Evolutionary conservation across 2,797 vertebrate genomes (phyloP).

Genomic region (Simalia tracyae): DNA sequence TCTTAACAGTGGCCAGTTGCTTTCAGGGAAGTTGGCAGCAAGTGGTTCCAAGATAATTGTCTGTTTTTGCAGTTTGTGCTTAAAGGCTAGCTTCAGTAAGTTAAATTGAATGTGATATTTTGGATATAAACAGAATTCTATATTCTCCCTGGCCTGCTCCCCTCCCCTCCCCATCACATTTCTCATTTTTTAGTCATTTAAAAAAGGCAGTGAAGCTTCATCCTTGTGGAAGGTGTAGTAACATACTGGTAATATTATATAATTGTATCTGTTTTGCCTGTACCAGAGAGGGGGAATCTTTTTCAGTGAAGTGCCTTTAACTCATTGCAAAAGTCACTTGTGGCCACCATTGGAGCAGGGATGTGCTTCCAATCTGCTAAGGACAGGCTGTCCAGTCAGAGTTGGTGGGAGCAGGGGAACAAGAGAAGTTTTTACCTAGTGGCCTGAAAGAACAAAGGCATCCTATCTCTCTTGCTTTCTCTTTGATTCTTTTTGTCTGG

Average conservation of each 20-base stretch:
- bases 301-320: background rate
- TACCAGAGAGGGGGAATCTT: rapidly evolving
- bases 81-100: constrained; percentile 20
- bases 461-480: background rate
- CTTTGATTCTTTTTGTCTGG: background rate
- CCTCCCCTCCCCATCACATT: background rate
- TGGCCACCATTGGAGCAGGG: background rate
- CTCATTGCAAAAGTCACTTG: background rate
- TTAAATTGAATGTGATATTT: background rate
- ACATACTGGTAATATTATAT: background rate
- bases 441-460: background rate
- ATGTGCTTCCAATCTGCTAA: background rate
- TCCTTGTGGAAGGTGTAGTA: background rate
- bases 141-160: background rate
- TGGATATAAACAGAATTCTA: constrained; percentile 21
- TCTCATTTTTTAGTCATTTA: background rate
- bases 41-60: background rate
- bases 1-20: constrained; percentile 4
- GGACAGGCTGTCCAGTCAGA: background rate
- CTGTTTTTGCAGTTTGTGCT: background rate
- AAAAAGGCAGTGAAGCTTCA: background rate
- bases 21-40: background rate
- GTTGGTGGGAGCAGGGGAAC: background rate
- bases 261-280: background rate
- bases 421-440: background rate